Conservation (phyloP, 2,113 vertebrate species). For the Casuarius casuarius region DNA sequence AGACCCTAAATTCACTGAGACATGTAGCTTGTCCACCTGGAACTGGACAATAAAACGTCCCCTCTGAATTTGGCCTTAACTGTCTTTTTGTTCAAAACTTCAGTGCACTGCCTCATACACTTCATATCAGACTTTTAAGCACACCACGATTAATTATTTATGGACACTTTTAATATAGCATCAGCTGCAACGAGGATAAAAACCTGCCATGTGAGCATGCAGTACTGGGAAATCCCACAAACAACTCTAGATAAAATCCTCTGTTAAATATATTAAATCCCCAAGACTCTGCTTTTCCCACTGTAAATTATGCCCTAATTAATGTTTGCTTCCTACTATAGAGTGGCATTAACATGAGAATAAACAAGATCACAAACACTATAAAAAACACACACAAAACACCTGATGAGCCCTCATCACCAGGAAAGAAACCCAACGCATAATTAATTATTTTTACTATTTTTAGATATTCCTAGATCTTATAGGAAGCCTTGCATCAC, state of each 20-base stretch:
- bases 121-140: background rate
- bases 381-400: background rate
- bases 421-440: background rate
- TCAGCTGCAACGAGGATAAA: background rate
- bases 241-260: background rate
- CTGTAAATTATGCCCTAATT: constrained; percentile 24
- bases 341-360: background rate
- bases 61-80: background rate
- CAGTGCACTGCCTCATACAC: background rate
- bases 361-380: constrained; percentile 21
- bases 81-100: background rate
- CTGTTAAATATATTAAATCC: background rate
- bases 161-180: background rate
- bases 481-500: background rate
- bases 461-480: background rate
- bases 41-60: background rate
- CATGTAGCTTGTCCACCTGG: background rate
- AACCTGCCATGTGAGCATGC: background rate
- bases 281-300: background rate
- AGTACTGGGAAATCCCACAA: background rate
- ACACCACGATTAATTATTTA: background rate
- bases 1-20: background rate
- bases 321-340: background rate
- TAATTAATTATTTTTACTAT: constrained; percentile 10
- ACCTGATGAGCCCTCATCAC: background rate